phyloP scores from a whole-genome alignment of 2,113 vertebrate species.

The Cervus canadensis region DNA sequence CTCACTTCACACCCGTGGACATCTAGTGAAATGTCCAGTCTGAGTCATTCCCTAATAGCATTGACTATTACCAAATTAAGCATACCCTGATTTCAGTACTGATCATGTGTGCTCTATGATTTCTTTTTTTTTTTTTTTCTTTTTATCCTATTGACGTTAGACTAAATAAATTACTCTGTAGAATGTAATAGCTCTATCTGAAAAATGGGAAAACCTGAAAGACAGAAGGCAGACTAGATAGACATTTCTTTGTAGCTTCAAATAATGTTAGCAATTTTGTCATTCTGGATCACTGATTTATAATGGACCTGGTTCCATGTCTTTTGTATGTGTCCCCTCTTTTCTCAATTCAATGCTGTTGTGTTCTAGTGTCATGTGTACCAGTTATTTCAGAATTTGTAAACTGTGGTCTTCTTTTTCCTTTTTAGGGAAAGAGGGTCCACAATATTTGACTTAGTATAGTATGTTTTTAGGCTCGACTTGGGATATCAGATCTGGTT shows the following conservation, averaged over 20 bases:
- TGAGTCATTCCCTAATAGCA: not conserved
- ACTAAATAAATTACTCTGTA: not conserved
- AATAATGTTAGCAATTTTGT: not conserved
- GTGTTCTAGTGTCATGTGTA: too few species aligned
- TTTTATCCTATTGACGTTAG: not conserved
- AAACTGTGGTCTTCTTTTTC: not conserved
- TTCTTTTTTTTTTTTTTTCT: not conserved
- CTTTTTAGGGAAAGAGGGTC: not conserved
- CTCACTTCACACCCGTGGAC: not conserved
- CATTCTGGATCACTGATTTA: not conserved
- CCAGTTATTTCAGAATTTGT: not conserved
- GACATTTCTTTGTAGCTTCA: not conserved
- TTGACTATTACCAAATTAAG: not conserved
- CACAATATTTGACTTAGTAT: not conserved
- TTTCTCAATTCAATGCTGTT: not conserved
- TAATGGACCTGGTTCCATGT: not conserved
- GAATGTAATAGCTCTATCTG: not conserved
- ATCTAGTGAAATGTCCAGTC: not conserved
- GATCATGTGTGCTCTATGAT: not conserved
- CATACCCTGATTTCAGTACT: not conserved
- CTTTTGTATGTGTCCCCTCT: fast-evolving
- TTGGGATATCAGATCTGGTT: not conserved
- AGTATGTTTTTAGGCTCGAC: not conserved
- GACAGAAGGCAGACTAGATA: not conserved
- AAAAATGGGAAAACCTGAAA: not conserved